phyloP scores from a whole-genome alignment of 2,113 vertebrate species.

The Trogon surrucura region DNA sequence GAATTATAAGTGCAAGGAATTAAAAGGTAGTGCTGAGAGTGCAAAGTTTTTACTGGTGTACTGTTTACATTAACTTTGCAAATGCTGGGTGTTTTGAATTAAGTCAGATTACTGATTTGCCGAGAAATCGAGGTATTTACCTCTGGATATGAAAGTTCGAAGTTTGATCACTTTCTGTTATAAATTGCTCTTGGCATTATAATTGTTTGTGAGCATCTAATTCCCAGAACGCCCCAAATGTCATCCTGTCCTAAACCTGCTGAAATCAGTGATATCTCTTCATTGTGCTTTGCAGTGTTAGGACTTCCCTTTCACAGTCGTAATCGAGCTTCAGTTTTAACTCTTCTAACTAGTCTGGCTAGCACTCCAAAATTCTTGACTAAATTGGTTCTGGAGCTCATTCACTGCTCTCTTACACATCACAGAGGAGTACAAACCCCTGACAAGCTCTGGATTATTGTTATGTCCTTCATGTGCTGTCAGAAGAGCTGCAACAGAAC shows the following conservation, averaged over 20 bases:
- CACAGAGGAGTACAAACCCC: background rate
- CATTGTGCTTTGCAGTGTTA: accelerated
- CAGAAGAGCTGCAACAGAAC: background rate
- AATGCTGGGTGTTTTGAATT: background rate
- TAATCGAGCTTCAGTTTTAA: background rate
- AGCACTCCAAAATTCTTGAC: background rate
- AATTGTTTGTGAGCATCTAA: background rate
- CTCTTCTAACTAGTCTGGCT: background rate
- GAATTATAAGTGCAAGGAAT: background rate
- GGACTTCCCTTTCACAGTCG: background rate
- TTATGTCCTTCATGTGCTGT: background rate
- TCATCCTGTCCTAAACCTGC: background rate
- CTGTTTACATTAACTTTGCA: background rate
- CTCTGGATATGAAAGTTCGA: background rate
- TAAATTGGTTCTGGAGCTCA: background rate
- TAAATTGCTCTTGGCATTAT: background rate
- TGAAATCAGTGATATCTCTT: background rate
- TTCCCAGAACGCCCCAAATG: background rate
- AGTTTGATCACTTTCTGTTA: background rate
- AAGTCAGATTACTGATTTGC: background rate
- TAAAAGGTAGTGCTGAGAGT: background rate
- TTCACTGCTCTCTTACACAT: background rate
- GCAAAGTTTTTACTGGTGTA: background rate
- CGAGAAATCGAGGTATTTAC: background rate
- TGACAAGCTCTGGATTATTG: background rate